Evolutionary conservation across 1,140 invertebrate genomes (phyloP).

Genomic region (Agrypnia vestita): DNA sequence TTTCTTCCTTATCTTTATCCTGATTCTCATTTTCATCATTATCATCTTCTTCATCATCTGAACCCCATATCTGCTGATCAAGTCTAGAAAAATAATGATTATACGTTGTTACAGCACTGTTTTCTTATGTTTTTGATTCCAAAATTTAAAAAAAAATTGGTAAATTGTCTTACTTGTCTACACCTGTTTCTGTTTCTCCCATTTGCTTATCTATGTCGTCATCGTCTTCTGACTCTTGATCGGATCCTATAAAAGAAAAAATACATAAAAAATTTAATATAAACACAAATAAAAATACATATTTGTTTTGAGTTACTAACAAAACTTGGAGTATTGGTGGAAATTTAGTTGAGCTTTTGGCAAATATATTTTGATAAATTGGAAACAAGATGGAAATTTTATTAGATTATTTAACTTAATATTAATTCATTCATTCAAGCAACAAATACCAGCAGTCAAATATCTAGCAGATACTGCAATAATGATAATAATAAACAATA

Average conservation of each 20-base stretch:
- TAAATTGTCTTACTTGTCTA: constrained; percentile 79
- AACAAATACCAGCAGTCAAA: too few species aligned
- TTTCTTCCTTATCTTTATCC: constrained; percentile 77
- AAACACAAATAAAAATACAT: too few species aligned
- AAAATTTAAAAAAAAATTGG: background rate
- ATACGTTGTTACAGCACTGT: constrained; percentile 1
- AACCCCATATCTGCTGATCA: constrained; percentile 92
- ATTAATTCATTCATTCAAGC: too few species aligned
- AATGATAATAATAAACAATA: too few species aligned
- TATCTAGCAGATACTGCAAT: too few species aligned
- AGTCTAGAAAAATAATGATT: constrained; percentile 65
- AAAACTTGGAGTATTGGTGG: too few species aligned
- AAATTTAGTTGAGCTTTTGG: too few species aligned
- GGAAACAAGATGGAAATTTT: too few species aligned
- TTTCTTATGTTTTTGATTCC: too few species aligned
- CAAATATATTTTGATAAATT: too few species aligned
- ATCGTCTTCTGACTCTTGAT: constrained; percentile 78
- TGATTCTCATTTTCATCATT: constrained; percentile 76
- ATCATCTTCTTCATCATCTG: constrained; percentile 83
- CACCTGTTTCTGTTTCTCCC: constrained; percentile 91
- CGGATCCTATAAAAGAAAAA: constrained; percentile 63
- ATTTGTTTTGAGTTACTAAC: too few species aligned
- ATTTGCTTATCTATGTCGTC: constrained; percentile 93
- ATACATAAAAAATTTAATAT: background rate
- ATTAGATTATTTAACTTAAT: too few species aligned